These are phyloP conservation scores for Nyctibius grandis DNA, from an alignment of 2,797 vertebrate species.

Conservation along the genomic window DNA sequence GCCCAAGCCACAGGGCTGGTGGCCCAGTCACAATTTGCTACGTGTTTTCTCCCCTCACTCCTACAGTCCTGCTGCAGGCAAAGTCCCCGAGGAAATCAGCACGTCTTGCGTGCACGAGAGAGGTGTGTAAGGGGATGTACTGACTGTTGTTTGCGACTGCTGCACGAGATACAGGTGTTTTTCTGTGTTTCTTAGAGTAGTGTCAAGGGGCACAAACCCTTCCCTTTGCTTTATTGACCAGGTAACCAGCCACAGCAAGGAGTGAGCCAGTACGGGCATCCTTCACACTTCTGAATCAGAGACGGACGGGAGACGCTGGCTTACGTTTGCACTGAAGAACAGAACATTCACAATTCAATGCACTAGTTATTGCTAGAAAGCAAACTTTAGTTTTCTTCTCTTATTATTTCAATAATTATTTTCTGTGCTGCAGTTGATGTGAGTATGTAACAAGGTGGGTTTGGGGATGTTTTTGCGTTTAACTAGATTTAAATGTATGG, in stretches of 20 bases:
- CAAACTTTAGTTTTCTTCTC: background rate
- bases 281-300: slow-evolving; percentile 65
- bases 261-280: slow-evolving; percentile 64
- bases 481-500: slow-evolving; percentile 26
- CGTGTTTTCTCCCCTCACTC: background rate
- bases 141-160: background rate
- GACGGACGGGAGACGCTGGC: background rate
- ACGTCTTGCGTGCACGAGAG: accelerated
- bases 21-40: background rate
- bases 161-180: too few species aligned
- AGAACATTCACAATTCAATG: slow-evolving; percentile 27
- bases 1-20: background rate
- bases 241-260: slow-evolving; percentile 76
- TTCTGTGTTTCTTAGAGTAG: background rate
- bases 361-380: slow-evolving; percentile 23
- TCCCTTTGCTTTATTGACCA: slow-evolving; percentile 8
- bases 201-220: background rate
- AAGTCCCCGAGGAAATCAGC: accelerated
- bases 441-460: slow-evolving; percentile 41
- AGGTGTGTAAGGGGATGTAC: accelerated
- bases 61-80: accelerated
- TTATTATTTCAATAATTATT: slow-evolving; percentile 11
- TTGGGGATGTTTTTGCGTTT: slow-evolving; percentile 14
- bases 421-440: slow-evolving; percentile 48
- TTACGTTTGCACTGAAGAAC: slow-evolving; percentile 63